A percentile compares a stretch with the other conserved stretches of the same genome.
These are phyloP conservation scores for Lasiommata megera DNA, from an alignment of 2,888 invertebrate genomes.

Conservation along the genomic window DNA sequence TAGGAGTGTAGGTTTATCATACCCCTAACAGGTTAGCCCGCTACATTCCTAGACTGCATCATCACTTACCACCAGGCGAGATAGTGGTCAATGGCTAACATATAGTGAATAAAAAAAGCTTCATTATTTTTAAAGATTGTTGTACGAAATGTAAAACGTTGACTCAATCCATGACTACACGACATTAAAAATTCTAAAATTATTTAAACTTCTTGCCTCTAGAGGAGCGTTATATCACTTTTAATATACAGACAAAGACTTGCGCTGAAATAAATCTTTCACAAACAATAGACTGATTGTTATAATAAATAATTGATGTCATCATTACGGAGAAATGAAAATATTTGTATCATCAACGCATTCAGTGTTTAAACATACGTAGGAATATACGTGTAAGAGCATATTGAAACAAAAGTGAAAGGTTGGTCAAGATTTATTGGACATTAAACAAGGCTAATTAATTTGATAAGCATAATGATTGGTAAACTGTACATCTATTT, in stretches of 20 bases:
- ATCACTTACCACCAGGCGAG: too few relatives aligned
- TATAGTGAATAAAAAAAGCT: too few relatives aligned
- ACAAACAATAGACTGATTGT: slow-evolving; percentile 18
- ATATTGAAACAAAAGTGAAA: slow-evolving; percentile 9
- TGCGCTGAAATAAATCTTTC: slow-evolving; percentile 10
- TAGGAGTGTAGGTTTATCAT: too few relatives aligned
- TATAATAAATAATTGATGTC: slow-evolving; percentile 32
- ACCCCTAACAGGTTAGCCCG: too few relatives aligned
- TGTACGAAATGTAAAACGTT: too few relatives aligned
- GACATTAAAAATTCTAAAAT: too few relatives aligned
- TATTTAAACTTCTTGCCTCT: not conserved
- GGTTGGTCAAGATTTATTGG: not conserved
- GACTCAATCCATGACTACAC: too few relatives aligned
- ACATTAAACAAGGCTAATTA: slow-evolving; percentile 21
- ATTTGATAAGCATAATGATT: not conserved
- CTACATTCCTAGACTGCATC: too few relatives aligned
- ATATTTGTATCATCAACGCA: slow-evolving; percentile 28
- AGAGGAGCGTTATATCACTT: not conserved
- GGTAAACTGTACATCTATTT: not conserved
- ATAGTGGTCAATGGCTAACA: too few relatives aligned
- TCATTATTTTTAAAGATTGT: too few relatives aligned
- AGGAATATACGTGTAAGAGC: not conserved
- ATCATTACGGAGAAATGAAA: slow-evolving; percentile 35
- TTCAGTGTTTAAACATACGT: not conserved
- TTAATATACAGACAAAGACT: not conserved